Conservation (phyloP, 2,113 vertebrate genomes). For the rabbit (Oryctolagus cuniculus) region mOryCun1.1 NC_091435.1:107299001-107299500, state of each 20-base stretch:
- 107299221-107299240: neutral
- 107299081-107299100: neutral
- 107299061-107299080: neutral
- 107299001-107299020: neutral
- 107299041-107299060: neutral
- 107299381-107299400: neutral
- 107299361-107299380: neutral
- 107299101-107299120: neutral
- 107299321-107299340: neutral
- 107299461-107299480: neutral
- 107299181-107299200: neutral
- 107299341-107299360: neutral
- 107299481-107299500: neutral
- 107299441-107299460: neutral
- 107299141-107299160: neutral
- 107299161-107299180: neutral
- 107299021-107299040: neutral
- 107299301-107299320: neutral
- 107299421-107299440: neutral
- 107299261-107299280: neutral
- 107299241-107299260: neutral
- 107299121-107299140: neutral
- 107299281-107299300: too few species aligned
- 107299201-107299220: neutral
- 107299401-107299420: neutral